Evolutionary conservation across 2,797 vertebrate genomes (phyloP).

Genomic region (Coregonus suidteri): DNA sequence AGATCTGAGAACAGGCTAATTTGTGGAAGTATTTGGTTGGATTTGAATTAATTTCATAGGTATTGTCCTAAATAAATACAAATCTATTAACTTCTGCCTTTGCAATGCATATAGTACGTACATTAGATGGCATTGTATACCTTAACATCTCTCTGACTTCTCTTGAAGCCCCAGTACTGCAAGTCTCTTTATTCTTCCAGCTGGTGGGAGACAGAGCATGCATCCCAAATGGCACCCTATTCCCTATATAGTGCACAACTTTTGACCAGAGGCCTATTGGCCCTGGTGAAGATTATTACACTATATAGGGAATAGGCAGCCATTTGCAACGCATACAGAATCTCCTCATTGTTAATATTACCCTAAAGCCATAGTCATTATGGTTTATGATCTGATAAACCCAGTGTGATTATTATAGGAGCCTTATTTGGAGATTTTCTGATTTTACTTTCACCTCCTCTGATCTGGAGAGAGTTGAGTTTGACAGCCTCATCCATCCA

Average conservation of each 20-base stretch:
- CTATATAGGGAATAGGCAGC: background rate
- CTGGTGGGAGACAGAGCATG: background rate
- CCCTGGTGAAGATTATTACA: background rate
- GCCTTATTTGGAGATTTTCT: slow-evolving; percentile 49
- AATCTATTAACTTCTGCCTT: background rate
- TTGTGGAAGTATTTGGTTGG: slow-evolving; percentile 5
- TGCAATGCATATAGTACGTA: slow-evolving; percentile 2
- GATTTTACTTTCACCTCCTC: slow-evolving; percentile 3
- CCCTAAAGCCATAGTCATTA: slow-evolving; percentile 11
- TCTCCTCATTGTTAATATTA: slow-evolving; percentile 30
- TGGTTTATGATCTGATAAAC: slow-evolving; percentile 27
- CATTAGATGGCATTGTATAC: slow-evolving; percentile 34
- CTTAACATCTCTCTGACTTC: background rate
- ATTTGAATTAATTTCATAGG: background rate
- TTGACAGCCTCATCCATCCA: slow-evolving; percentile 31
- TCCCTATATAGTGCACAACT: background rate
- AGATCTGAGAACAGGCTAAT: background rate
- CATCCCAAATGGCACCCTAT: background rate
- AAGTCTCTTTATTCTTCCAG: slow-evolving; percentile 15
- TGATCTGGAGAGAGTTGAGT: slow-evolving; percentile 11
- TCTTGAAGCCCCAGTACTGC: background rate
- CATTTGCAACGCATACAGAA: background rate
- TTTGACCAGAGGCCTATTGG: no score
- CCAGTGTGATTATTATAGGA: slow-evolving; percentile 18
- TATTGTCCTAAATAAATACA: background rate